phyloP scores from a whole-genome alignment of 2,888 invertebrate species.

The Rotaria macrura region DNA sequence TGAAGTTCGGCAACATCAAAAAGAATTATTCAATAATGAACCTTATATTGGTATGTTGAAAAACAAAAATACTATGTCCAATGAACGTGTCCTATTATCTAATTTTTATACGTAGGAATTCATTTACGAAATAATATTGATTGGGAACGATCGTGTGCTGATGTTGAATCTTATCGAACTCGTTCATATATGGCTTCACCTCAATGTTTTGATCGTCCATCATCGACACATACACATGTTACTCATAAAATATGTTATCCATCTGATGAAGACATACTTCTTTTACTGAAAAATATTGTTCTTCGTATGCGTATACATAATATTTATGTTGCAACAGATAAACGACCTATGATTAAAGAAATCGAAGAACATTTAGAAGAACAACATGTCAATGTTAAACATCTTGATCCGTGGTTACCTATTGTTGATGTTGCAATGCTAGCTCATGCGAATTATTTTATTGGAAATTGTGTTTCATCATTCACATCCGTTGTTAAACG shows the following conservation, averaged over 20 bases:
- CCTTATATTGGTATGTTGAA: neutral
- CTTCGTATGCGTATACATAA: constrained; percentile 38
- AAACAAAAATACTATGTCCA: neutral
- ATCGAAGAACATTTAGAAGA: constrained; percentile 38
- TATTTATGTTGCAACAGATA: constrained; percentile 47
- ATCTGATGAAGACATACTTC: constrained; percentile 39
- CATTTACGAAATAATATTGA: constrained; percentile 36
- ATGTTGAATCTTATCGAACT: constrained; percentile 36
- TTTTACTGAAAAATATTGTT: constrained; percentile 40
- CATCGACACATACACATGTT: constrained; percentile 36
- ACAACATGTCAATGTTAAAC: constrained; percentile 37
- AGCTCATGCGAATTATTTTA: constrained; percentile 44
- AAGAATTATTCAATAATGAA: constrained; percentile 33
- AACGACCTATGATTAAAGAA: constrained; percentile 41
- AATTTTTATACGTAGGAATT: constrained; percentile 32
- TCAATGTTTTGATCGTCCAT: constrained; percentile 41
- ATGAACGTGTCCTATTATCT: neutral
- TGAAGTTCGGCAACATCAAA: constrained; percentile 40
- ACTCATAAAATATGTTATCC: constrained; percentile 44
- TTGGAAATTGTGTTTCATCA: constrained; percentile 49
- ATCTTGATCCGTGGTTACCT: constrained; percentile 45
- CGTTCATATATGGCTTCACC: constrained; percentile 44
- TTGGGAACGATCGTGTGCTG: constrained; percentile 40
- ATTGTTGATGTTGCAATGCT: constrained; percentile 44
- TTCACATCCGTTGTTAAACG: constrained; percentile 46